A percentile compares a stretch with the other conserved stretches of the same genome.
phyloP scores from a whole-genome alignment of 1,140 invertebrate species.

The Heliconius hermathena region DNA sequence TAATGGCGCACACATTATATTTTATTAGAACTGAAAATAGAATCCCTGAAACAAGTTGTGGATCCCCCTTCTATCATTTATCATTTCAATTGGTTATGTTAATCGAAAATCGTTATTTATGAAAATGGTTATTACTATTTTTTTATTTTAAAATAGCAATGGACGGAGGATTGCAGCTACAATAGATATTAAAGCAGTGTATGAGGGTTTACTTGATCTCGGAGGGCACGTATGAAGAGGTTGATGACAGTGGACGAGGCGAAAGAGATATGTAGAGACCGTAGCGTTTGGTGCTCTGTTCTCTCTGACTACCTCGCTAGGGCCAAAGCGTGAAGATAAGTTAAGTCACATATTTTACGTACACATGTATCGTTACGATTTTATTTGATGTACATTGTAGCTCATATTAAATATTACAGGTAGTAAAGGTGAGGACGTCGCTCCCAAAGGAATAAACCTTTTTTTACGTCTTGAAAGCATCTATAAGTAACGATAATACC shows the following conservation, averaged over 20 bases:
- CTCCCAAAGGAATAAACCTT: conserved; percentile 5
- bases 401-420: neutral
- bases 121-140: neutral
- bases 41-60: conserved; percentile 2
- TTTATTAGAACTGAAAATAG: neutral
- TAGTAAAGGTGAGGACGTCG: conserved; percentile 8
- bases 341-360: neutral
- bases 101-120: neutral
- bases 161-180: neutral
- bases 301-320: too few species aligned
- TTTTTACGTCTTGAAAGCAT: too few species aligned
- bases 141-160: neutral
- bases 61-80: neutral
- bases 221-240: too few species aligned
- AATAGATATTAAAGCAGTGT: neutral
- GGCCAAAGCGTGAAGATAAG: too few species aligned
- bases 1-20: too few species aligned
- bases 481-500: neutral
- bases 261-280: too few species aligned
- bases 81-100: neutral
- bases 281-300: too few species aligned
- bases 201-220: neutral
- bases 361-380: neutral
- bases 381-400: neutral
- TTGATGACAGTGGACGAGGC: too few species aligned